A percentile compares a stretch with the other conserved stretches of the same genome.
phyloP scores from a whole-genome alignment of 1,140 invertebrate genomes.

The Drosophila tristis region DNA sequence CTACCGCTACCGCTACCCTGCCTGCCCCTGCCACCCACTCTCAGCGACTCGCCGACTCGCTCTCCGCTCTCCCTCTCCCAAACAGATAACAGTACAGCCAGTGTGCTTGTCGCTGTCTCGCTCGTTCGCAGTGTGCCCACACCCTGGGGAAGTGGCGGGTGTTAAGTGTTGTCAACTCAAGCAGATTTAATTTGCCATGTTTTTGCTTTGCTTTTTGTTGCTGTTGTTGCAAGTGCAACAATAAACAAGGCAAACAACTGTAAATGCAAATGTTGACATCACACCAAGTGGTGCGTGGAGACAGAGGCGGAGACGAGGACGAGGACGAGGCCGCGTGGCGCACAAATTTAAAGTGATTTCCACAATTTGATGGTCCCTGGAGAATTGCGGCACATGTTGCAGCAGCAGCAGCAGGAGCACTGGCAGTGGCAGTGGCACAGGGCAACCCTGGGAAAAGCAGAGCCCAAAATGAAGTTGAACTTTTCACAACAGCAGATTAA shows the following conservation, averaged over 20 bases:
- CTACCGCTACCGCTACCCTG: slow-evolving; percentile 19
- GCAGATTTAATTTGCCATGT: slow-evolving; percentile 83
- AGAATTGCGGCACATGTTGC: slow-evolving; percentile 76
- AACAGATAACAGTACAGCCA: no score
- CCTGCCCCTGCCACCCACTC: not conserved
- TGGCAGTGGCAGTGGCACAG: not conserved
- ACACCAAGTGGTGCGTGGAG: slow-evolving; percentile 41
- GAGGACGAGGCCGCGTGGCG: slow-evolving; percentile 50
- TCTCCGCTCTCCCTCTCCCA: not conserved
- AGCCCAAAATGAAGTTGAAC: slow-evolving; percentile 46
- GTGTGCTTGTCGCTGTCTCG: no score
- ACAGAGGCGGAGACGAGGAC: no score
- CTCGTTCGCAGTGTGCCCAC: no score
- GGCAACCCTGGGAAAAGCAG: slow-evolving; percentile 65
- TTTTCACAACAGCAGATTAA: slow-evolving; percentile 81
- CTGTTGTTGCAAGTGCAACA: slow-evolving; percentile 63
- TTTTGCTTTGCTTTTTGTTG: slow-evolving; percentile 46
- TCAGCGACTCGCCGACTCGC: not conserved
- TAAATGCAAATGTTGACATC: slow-evolving; percentile 82
- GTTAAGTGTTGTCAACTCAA: slow-evolving; percentile 82
- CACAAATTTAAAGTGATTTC: slow-evolving; percentile 50
- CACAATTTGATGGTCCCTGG: slow-evolving; percentile 67
- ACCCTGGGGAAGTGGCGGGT: slow-evolving; percentile 16
- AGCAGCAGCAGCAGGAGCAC: slow-evolving; percentile 2
- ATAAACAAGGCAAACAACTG: slow-evolving; percentile 71